Base-by-base conservation (phyloP, 2,888 invertebrate genomes). In the Taenaris catops region DNA sequence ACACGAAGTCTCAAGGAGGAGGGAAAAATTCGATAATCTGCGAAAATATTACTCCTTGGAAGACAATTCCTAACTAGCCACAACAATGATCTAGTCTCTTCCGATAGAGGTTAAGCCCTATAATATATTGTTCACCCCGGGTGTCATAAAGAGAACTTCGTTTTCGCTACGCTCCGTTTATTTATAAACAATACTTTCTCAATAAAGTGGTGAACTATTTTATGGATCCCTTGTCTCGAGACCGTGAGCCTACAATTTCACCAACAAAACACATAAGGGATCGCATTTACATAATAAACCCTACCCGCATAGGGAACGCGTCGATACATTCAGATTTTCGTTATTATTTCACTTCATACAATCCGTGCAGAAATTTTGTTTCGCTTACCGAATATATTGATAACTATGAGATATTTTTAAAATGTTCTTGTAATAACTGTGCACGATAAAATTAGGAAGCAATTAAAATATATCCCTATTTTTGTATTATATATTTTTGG, bases 231-330 rank as follows among this genome's bases (percentile, higher is more conserved):
- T 25, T 28, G 31, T 38, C 25, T 17, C 24, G 32, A 12, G 11
- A 23, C 9, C 31, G 31, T 20, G 41, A 44, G 53, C 44, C 58
- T 61, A 63, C 64, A 74, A 68, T 73, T 68, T 71, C 71, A 72
- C 70, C 67, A 71, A 71, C 73, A 66, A 61, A 68, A 68, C 63
- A 74, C 64, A 69, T 59, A 63, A 63, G 63, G 66, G 68, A 63
- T 69, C 60, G 41, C 55, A 79, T 79, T 79, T 75, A 69, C 76
- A 76, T 80, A 81, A 78, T 75, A 70, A 68, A 58, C 58, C 53
- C 44, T 50, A 48, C 64, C 66, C 64, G 65, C 62, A 63, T 60
- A 61, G 63, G 63, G 54, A 60, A 55, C 58, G 53, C 52, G 48
- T 46, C 53, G 48, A 63, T 61, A 63, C 66, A 69, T 69, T 63